Base-by-base conservation (phyloP, 2,888 invertebrate genomes). In the Ferdinandea cuprea region DNA sequence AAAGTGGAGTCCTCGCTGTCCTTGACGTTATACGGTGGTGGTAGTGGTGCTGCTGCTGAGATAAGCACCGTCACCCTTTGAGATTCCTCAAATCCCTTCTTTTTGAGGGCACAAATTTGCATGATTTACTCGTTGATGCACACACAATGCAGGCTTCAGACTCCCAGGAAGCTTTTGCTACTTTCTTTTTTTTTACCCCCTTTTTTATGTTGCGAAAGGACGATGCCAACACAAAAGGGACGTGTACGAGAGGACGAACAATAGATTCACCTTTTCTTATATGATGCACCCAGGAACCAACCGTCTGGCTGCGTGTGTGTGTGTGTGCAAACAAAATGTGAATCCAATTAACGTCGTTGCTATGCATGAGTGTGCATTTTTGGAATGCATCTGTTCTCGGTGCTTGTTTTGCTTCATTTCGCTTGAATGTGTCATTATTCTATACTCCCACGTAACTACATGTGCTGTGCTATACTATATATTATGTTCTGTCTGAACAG, bases 281-380 rank as follows among this genome's bases (percentile, higher is more conserved):
- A n/a, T n/a, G n/a, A n/a, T n/a, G n/a, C n/a, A n/a, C n/a, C n/a
- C n/a, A n/a, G n/a, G n/a, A n/a, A n/a, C n/a, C n/a, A n/a, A n/a
- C n/a, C n/a, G n/a, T n/a, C n/a, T n/a, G 13, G 15, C 17, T 7
- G 7, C 5, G 37, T 15, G 37, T 50, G 19, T 37, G 11, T 9
- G 8, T 5, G 17, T 42, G 9, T 37, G 21, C 59, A 68, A 46
- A 40, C 19, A 66, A 69, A 69, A 78, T 59, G 37, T 40, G 65
- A 72, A 72, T 72, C 78, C 72, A 78, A 78, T 78, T 72, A 78
- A 72, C 5, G 25, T 3, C 59, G 59, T 59, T 78, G 72, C 59
- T 59, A 78, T 78, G 72, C 78, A 78, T 72, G 78, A 72, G 72
- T 58, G 78, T 65, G 21, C 65, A 58, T 66, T 72, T 61, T 11